Evolutionary conservation across 2,797 vertebrate genomes (phyloP).

Genomic region (Phoxinus dragarum): DNA sequence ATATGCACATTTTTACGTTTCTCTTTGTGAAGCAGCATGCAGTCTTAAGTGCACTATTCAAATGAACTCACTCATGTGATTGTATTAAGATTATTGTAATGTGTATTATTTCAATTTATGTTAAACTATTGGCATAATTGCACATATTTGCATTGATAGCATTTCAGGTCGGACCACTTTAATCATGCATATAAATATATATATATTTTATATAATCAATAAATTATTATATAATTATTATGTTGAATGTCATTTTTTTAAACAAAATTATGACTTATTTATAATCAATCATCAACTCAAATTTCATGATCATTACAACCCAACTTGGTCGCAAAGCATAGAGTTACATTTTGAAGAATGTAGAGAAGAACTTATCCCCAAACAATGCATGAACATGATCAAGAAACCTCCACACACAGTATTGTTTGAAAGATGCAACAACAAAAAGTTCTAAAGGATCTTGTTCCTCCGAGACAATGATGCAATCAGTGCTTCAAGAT

Average conservation of each 20-base stretch:
- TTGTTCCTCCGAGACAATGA: slow-evolving; percentile 21
- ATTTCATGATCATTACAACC: not conserved
- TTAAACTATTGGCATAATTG: not conserved
- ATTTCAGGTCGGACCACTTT: not conserved
- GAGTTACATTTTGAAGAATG: not conserved
- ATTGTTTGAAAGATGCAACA: slow-evolving; percentile 1
- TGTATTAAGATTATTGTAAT: not conserved
- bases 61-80: not conserved
- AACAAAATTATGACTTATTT: not conserved
- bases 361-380: slow-evolving; percentile 27
- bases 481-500: slow-evolving; percentile 40
- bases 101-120: not conserved
- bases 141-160: not conserved
- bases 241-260: too few species aligned
- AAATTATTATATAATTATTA: too few species aligned
- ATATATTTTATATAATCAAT: too few species aligned
- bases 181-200: not conserved
- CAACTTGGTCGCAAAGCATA: not conserved
- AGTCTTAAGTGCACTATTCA: not conserved
- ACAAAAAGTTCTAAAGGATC: slow-evolving; percentile 9
- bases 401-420: slow-evolving; percentile 23
- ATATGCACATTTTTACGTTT: not conserved
- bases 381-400: slow-evolving; percentile 24
- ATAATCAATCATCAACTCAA: not conserved
- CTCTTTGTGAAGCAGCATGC: not conserved